These are phyloP conservation scores for Brenthis daphne DNA, from an alignment of 2,888 invertebrate genomes.

Conservation along the genomic window DNA sequence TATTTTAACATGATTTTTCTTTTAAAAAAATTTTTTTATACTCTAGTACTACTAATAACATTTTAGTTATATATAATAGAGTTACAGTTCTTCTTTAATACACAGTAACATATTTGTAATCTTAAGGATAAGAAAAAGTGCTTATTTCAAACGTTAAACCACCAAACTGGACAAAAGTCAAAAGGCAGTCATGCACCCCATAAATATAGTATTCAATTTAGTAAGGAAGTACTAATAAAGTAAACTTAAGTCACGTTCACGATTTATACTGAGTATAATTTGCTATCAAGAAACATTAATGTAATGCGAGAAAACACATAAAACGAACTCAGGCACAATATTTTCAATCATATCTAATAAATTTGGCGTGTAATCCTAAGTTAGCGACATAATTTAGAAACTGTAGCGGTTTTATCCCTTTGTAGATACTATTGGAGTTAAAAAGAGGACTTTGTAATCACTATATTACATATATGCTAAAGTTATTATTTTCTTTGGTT, in stretches of 20 bases:
- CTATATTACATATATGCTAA: too few relatives aligned
- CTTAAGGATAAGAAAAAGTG: too few relatives aligned
- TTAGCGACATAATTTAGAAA: constrained; percentile 42
- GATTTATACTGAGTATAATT: constrained; percentile 55
- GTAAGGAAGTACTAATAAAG: neutral
- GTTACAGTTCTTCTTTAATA: too few relatives aligned
- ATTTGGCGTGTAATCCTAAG: constrained; percentile 57
- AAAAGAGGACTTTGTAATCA: too few relatives aligned
- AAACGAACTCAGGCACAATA: constrained; percentile 63
- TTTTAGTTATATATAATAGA: too few relatives aligned
- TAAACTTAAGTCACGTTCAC: constrained; percentile 33
- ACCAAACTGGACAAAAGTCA: neutral
- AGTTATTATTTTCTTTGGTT: too few relatives aligned
- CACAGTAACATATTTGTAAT: too few relatives aligned
- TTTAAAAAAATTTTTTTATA: too few relatives aligned
- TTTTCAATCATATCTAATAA: constrained; percentile 68
- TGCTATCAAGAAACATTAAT: constrained; percentile 53
- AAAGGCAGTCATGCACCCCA: neutral
- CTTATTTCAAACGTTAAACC: neutral
- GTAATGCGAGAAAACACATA: constrained; percentile 62
- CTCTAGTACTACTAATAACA: too few relatives aligned
- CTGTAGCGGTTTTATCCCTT: constrained; percentile 30
- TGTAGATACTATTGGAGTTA: neutral
- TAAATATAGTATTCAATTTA: constrained; percentile 12
- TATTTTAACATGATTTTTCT: too few relatives aligned